Evolutionary conservation across 2,797 vertebrate genomes (phyloP).

Genomic region (Anguilla marmorata): DNA sequence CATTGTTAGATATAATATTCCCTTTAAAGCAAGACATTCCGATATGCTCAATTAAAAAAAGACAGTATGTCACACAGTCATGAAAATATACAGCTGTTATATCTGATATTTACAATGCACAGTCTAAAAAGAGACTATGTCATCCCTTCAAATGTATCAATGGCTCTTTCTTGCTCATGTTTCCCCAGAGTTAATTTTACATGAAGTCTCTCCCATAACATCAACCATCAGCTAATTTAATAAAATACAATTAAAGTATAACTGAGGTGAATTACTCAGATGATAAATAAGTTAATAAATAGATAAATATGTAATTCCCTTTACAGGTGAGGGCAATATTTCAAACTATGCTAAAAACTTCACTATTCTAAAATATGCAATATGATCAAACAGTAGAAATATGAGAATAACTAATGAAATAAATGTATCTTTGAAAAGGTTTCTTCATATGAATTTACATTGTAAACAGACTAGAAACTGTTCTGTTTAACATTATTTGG

Average conservation of each 20-base stretch:
- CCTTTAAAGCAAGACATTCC: constrained; percentile 47
- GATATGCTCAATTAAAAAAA: constrained; percentile 35
- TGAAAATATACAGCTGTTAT: constrained; percentile 17
- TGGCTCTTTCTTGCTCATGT: neutral
- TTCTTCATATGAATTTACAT: neutral
- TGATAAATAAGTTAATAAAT: constrained; percentile 30
- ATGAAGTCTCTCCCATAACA: neutral
- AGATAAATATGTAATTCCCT: constrained; percentile 21
- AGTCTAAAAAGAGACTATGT: neutral
- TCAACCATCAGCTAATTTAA: neutral
- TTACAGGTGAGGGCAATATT: neutral
- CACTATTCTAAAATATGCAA: neutral
- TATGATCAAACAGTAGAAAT: neutral
- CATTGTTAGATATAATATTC: constrained; percentile 45
- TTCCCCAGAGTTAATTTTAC: neutral
- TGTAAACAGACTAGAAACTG: neutral
- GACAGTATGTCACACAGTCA: constrained; percentile 14
- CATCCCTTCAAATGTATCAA: neutral
- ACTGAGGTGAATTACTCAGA: constrained; percentile 14
- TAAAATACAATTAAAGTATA: neutral
- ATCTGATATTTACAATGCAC: neutral
- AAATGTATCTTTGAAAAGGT: neutral
- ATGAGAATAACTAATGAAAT: neutral
- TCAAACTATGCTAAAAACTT: neutral
- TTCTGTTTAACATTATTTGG: neutral